A percentile compares a stretch with the other conserved stretches of the same genome.
Evolutionary conservation across 2,113 vertebrate species (phyloP).

Genomic region (Rafetus swinhoei): DNA sequence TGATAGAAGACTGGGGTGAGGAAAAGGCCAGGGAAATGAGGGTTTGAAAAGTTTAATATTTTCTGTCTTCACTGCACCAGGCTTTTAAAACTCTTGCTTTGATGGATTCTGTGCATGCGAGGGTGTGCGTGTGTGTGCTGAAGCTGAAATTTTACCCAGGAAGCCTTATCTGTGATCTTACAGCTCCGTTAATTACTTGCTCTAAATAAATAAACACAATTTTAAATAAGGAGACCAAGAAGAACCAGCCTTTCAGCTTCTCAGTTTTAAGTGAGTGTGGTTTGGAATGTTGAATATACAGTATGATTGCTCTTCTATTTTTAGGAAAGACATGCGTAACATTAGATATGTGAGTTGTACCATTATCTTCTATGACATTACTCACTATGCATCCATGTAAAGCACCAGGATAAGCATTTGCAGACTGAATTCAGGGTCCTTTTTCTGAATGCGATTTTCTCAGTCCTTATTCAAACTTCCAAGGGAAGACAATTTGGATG

Average conservation of each 20-base stretch:
- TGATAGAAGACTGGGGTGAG: constrained; percentile 59
- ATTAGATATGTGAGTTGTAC: not conserved
- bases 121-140: not conserved
- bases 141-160: constrained; percentile 1
- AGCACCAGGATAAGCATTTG: not conserved
- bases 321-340: not conserved
- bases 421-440: not conserved
- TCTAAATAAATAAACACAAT: not conserved
- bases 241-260: not conserved
- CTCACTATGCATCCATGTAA: not conserved
- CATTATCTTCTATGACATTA: not conserved
- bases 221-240: not conserved
- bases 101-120: not conserved
- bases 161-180: not conserved
- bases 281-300: not conserved
- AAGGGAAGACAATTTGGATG: not conserved
- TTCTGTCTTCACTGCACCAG: constrained; percentile 27
- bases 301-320: not conserved
- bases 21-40: constrained; percentile 53
- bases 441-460: not conserved
- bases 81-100: constrained; percentile 44
- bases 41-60: constrained; percentile 47
- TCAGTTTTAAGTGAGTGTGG: not conserved
- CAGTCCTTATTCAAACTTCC: not conserved
- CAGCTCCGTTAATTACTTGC: not conserved